phyloP scores from a whole-genome alignment of 2,888 invertebrate species.

The Byasa hedistus region DNA sequence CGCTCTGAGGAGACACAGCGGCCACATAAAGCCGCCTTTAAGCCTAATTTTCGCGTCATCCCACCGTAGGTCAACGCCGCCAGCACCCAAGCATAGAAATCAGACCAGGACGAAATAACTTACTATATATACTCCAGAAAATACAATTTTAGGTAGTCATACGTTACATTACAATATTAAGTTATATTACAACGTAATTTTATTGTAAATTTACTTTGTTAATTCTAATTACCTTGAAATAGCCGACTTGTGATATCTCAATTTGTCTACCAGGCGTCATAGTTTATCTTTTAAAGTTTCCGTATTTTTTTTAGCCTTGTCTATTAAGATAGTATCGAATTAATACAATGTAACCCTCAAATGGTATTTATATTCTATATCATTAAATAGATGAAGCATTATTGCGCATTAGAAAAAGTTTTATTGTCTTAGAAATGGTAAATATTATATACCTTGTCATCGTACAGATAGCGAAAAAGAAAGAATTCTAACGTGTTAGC shows the following conservation, averaged over 20 bases:
- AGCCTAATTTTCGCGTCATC: constrained; percentile 67
- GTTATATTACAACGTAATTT: neutral
- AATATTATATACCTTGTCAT: too few species aligned
- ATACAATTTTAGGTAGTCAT: constrained; percentile 12
- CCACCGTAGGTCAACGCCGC: constrained; percentile 54
- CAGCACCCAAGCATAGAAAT: constrained; percentile 78
- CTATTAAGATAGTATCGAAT: neutral
- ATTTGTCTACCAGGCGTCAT: neutral
- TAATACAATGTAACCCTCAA: neutral
- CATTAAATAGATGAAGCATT: neutral
- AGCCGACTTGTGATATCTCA: neutral
- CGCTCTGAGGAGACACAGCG: constrained; percentile 86
- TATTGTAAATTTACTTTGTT: neutral
- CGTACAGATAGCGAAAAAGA: too few species aligned
- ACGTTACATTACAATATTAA: neutral
- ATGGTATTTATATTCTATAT: neutral
- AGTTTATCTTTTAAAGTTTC: neutral
- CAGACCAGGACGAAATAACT: constrained; percentile 60
- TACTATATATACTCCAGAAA: constrained; percentile 27
- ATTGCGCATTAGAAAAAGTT: too few species aligned
- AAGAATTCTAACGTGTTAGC: too few species aligned
- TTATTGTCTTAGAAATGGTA: too few species aligned
- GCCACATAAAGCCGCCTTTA: constrained; percentile 80
- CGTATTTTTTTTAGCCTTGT: neutral
- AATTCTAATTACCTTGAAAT: neutral